A percentile compares a stretch with the other conserved stretches of the same genome.
phyloP scores from a whole-genome alignment of 2,113 vertebrate species.

The Grammomys dolichurus region DNA sequence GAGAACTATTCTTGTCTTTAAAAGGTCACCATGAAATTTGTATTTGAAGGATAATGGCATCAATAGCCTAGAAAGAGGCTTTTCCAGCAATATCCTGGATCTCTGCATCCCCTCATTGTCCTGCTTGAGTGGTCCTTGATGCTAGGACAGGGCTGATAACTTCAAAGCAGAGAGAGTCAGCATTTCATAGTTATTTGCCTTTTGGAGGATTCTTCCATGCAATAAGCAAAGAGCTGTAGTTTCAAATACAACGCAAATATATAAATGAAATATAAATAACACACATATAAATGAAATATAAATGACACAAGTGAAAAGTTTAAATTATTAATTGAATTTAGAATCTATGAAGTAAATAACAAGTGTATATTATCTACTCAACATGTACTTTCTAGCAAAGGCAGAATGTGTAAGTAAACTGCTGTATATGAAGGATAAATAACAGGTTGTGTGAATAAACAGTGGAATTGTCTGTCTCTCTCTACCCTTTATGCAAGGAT shows the following conservation, averaged over 20 bases:
- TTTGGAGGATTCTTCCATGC: background rate
- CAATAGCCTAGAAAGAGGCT: conserved; percentile 44
- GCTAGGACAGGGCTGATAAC: background rate
- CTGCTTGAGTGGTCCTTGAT: conserved; percentile 10
- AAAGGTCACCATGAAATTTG: conserved; percentile 72
- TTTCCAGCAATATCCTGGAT: background rate
- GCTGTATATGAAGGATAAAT: background rate
- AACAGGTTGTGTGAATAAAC: background rate
- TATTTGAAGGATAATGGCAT: conserved; percentile 66
- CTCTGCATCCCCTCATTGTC: background rate
- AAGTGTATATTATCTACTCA: background rate
- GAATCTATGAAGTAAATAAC: background rate
- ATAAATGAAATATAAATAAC: background rate
- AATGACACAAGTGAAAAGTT: background rate
- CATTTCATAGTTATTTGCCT: background rate
- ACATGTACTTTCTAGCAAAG: background rate
- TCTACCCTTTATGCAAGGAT: background rate
- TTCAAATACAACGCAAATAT: background rate
- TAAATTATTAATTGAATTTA: background rate
- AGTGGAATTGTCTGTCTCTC: background rate
- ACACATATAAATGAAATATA: background rate
- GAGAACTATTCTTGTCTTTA: conserved; percentile 77
- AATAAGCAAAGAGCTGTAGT: background rate
- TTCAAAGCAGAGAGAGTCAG: background rate
- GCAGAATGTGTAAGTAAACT: background rate